Percentiles rank a stretch among this genome's conserved stretches.
Conservation (phyloP, 1,140 invertebrate genomes). For the Macrobrachium rosenbergii region DNA sequence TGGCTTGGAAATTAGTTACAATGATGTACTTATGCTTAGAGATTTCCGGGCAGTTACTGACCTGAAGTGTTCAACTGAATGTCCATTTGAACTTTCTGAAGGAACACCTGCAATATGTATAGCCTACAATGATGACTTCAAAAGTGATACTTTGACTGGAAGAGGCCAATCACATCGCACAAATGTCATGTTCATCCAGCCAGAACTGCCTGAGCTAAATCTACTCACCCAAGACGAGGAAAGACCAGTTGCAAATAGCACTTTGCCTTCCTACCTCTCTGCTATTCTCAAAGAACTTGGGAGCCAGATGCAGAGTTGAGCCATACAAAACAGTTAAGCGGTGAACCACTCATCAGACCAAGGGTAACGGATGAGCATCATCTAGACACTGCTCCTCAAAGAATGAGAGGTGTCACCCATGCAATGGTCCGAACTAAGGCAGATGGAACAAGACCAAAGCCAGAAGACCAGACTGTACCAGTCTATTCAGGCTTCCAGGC, state of each 20-base stretch:
- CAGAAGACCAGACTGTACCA: not conserved
- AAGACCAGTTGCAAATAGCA: not conserved
- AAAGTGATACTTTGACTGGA: slow-evolving; percentile 2
- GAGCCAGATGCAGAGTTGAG: not conserved
- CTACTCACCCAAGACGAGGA: not conserved
- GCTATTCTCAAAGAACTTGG: not conserved
- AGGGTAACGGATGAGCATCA: not conserved
- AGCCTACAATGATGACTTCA: slow-evolving; percentile 1
- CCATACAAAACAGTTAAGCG: slow-evolving; percentile 25
- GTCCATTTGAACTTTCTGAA: not conserved
- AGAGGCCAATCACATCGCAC: not conserved
- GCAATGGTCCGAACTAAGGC: not conserved
- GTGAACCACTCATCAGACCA: not conserved
- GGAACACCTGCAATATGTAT: not conserved
- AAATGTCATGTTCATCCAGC: slow-evolving; percentile 15
- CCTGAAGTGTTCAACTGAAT: not conserved
- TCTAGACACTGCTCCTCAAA: not conserved
- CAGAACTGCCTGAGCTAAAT: not conserved
- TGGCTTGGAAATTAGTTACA: no score
- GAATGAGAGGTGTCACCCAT: slow-evolving; percentile 16
- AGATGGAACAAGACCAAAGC: not conserved
- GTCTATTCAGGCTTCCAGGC: not conserved
- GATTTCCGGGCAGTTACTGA: not conserved
- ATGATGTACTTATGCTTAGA: no score
- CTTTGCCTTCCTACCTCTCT: not conserved